Evolutionary conservation across 2,113 vertebrate genomes (phyloP), one percentile per base, ranked within the genome.

Genomic region (Meleagris gallopavo): DNA sequence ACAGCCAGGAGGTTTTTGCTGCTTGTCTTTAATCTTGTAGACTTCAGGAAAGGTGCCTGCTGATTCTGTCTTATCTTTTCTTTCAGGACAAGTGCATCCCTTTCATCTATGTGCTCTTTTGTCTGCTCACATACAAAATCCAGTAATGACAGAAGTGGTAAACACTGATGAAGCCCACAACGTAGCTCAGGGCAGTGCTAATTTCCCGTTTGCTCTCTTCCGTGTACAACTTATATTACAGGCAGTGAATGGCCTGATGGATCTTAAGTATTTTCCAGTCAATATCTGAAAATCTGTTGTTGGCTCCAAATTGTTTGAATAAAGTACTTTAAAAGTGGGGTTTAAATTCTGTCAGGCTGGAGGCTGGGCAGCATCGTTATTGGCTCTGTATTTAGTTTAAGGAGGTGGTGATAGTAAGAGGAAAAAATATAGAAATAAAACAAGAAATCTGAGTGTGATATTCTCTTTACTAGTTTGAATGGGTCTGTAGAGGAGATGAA

Each of bases 31-130:
- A 14, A 38, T 85, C 36, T 79, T 36, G 5, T 52, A 27, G n/a
- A 20, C 30, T 69, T 62, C 41, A 29, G 55, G 70, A 71, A 50
- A 67, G 55, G 19, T 54, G 8, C 45, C 52, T 11, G 0, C 57
- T 74, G 8, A 10, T 74, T 80, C 45, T 69, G 22, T 21, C 11
- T 50, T 79, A 7, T 12, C 36, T 38, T 62, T 11, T 61, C 10
- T 88, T 27, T 69, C 8, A 24, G 43, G 38, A 50, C 0, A 0
- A 17, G 43, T 2, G 1, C 15, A 34, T 11, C 20, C 3, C 1
- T n/a, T 65, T 27, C 2, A 1, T 46, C 61, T 81, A 30, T 11
- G 55, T 1, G 1, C 10, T 75, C 32, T 70, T 24, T 38, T 45
- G 40, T 61, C 19, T 79, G 21, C 20, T 82, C 0, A 0, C 11